Percentiles rank a stretch among this genome's conserved stretches.
Evolutionary conservation across 2,888 invertebrate species (phyloP).

Genomic region (Sipha maydis): DNA sequence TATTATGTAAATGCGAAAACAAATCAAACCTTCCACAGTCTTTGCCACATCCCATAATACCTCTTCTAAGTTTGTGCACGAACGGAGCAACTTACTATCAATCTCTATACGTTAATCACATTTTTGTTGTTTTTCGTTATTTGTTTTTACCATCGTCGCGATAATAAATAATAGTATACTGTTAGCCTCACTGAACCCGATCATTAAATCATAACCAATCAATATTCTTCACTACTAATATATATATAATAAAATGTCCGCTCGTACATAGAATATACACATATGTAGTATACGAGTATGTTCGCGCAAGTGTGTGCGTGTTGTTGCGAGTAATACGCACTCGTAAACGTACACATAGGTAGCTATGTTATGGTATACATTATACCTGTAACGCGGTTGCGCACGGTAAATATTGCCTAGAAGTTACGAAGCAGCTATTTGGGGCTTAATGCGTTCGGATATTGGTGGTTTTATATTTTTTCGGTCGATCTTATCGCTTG

Average conservation of each 20-base stretch:
- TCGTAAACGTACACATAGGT: too few relatives aligned
- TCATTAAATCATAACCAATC: neutral
- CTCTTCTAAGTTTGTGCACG: neutral
- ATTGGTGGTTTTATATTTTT: neutral
- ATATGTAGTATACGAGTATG: too few relatives aligned
- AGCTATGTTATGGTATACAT: too few relatives aligned
- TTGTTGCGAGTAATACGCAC: too few relatives aligned
- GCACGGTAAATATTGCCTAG: neutral
- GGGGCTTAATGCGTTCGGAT: neutral
- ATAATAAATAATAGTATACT: neutral
- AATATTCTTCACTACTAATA: neutral
- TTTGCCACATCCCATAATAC: neutral
- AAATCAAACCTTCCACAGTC: neutral
- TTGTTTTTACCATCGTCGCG: neutral
- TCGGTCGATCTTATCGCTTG: neutral
- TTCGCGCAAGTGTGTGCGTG: too few relatives aligned
- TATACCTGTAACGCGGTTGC: neutral
- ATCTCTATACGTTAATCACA: neutral
- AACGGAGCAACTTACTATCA: neutral
- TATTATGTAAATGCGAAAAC: neutral
- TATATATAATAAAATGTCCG: too few relatives aligned
- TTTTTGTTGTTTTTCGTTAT: neutral
- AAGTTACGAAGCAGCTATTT: neutral
- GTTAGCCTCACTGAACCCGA: neutral
- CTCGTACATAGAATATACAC: too few relatives aligned